Conservation (phyloP, 2,888 invertebrate species). For the Linnaemya tessellans region DNA sequence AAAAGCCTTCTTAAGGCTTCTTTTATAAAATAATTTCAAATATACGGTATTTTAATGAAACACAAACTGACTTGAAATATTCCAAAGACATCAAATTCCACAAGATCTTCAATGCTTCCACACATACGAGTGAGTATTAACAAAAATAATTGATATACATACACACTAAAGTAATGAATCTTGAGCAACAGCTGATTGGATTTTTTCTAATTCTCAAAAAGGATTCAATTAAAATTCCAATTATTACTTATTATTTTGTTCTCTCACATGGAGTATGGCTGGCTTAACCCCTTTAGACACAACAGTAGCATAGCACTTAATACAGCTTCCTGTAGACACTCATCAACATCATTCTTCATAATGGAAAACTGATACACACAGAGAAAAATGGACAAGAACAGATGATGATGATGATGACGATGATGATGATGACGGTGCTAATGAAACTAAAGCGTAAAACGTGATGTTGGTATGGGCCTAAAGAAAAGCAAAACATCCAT, state of each 20-base stretch:
- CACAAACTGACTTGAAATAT: too few species aligned
- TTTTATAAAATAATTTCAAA: too few species aligned
- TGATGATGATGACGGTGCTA: constrained; percentile 34
- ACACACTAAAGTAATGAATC: background rate
- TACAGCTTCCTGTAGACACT: constrained; percentile 54
- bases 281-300: constrained; percentile 50
- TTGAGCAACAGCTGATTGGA: constrained; percentile 44
- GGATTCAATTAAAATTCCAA: constrained; percentile 62
- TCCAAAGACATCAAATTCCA: too few species aligned
- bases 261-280: constrained; percentile 10
- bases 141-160: too few species aligned
- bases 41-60: too few species aligned
- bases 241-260: constrained; percentile 47
- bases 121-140: too few species aligned
- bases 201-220: constrained; percentile 23
- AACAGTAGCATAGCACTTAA: constrained; percentile 47
- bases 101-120: too few species aligned
- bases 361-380: constrained; percentile 11
- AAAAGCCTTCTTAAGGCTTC: too few species aligned
- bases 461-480: constrained; percentile 32
- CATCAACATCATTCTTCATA: background rate
- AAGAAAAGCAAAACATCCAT: background rate
- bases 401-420: constrained; percentile 16
- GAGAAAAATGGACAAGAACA: constrained; percentile 48
- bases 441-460: constrained; percentile 34